Percentiles rank a stretch among this genome's conserved stretches.
Evolutionary conservation across 2,888 invertebrate genomes (phyloP).

Genomic region (Operophtera brumata): DNA sequence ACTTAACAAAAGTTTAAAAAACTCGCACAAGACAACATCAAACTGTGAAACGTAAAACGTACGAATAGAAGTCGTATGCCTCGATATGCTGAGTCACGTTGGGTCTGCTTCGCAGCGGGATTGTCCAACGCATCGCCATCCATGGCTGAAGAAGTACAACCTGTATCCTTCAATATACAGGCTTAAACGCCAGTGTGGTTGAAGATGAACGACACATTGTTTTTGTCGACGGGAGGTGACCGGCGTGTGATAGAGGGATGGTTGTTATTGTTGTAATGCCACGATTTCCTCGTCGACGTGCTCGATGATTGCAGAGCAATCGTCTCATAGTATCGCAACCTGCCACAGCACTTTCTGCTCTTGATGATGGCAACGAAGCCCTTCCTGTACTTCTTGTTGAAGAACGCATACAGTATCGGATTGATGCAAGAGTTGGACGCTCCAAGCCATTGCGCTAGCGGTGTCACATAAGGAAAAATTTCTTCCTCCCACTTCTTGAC

Average conservation of each 20-base stretch:
- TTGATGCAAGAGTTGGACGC: constrained; percentile 97
- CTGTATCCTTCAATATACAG: constrained; percentile 34
- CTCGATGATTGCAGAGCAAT: constrained; percentile 92
- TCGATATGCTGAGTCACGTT: constrained; percentile 64
- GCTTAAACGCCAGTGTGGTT: constrained; percentile 87
- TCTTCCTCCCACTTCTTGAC: constrained; percentile 90
- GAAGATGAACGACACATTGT: constrained; percentile 81
- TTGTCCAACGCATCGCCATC: constrained; percentile 40
- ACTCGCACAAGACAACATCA: constrained; percentile 65
- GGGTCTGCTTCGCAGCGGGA: constrained; percentile 31
- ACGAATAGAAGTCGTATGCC: constrained; percentile 55
- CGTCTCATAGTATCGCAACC: constrained; percentile 92
- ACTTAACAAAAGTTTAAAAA: constrained; percentile 34
- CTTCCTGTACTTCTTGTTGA: constrained; percentile 95
- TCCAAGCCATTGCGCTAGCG: constrained; percentile 95
- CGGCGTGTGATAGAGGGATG: constrained; percentile 80
- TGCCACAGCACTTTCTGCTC: constrained; percentile 91
- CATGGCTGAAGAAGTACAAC: constrained; percentile 46
- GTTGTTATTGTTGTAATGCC: constrained; percentile 88
- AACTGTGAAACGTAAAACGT: constrained; percentile 62
- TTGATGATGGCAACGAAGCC: constrained; percentile 94
- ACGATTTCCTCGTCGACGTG: constrained; percentile 91
- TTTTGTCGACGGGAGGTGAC: constrained; percentile 76
- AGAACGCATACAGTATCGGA: constrained; percentile 96
- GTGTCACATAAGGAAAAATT: constrained; percentile 88